Conservation (phyloP, 2,888 invertebrate genomes). For the Heliconius ethilla region DNA sequence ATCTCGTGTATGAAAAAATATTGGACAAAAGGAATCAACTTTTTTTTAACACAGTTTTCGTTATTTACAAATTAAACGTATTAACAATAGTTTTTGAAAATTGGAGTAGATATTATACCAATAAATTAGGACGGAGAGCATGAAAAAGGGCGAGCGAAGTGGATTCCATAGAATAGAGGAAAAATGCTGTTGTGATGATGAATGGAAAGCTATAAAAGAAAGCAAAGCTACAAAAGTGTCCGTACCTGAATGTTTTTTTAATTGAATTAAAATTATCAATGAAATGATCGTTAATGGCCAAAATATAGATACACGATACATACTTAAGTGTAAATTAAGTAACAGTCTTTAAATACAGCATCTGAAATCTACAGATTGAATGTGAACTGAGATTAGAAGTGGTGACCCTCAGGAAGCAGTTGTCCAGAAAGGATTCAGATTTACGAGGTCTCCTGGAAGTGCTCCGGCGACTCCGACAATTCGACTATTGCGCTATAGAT, state of each 20-base stretch:
- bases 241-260: not conserved
- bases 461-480: slow-evolving; percentile 74
- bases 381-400: slow-evolving; percentile 64
- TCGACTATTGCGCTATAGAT: slow-evolving; percentile 76
- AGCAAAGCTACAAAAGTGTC: not conserved
- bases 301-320: not conserved
- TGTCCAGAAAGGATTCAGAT: slow-evolving; percentile 77
- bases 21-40: too few species aligned
- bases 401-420: slow-evolving; percentile 65
- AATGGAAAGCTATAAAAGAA: not conserved
- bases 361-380: slow-evolving; percentile 55
- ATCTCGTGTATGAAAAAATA: too few species aligned
- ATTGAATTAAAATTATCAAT: not conserved
- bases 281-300: not conserved
- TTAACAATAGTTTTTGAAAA: too few species aligned
- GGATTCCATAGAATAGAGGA: not conserved
- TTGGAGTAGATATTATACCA: not conserved
- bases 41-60: too few species aligned
- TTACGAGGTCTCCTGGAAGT: slow-evolving; percentile 79
- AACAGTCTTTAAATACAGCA: not conserved
- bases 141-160: not conserved
- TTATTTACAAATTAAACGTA: too few species aligned
- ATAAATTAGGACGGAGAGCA: not conserved
- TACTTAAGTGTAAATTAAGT: not conserved
- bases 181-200: not conserved